Evolutionary conservation across 2,888 invertebrate genomes (phyloP).

Genomic region (Ennomos fuscantarius): DNA sequence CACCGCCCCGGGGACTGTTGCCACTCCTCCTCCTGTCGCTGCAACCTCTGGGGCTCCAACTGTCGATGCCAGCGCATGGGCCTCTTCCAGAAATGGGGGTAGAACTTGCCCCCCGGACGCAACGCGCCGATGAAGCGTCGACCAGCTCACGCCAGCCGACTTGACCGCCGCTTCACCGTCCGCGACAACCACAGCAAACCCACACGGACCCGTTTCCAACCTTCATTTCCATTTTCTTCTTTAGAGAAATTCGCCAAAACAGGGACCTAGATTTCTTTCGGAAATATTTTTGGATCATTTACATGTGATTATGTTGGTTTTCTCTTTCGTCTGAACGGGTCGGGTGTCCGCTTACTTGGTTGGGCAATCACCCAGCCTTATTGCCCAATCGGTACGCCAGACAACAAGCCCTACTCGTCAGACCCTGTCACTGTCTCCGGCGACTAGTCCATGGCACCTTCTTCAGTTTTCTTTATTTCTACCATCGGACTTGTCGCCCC

Average conservation of each 20-base stretch:
- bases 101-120: conserved; percentile 46
- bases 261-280: conserved; percentile 80
- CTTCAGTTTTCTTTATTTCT: conserved; percentile 52
- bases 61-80: conserved; percentile 95
- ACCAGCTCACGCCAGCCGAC: conserved; percentile 72
- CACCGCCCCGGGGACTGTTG: conserved; percentile 94
- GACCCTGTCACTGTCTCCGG: conserved; percentile 67
- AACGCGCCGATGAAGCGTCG: conserved; percentile 68
- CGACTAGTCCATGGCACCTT: conserved; percentile 56
- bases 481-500: conserved; percentile 60
- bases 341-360: conserved; percentile 86
- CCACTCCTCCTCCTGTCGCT: conserved; percentile 93
- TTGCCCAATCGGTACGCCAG: conserved; percentile 87
- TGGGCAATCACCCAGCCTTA: conserved; percentile 91
- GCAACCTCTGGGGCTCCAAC: conserved; percentile 95
- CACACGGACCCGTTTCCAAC: conserved; percentile 71
- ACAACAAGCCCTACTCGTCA: conserved; percentile 71
- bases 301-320: conserved; percentile 41
- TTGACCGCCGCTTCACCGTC: conserved; percentile 75
- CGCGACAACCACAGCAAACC: conserved; percentile 69
- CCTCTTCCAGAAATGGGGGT: conserved; percentile 95
- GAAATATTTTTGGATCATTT: conserved; percentile 80
- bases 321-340: conserved; percentile 67
- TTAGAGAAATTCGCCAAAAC: conserved; percentile 68
- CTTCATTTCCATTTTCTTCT: conserved; percentile 58